Base-by-base conservation (phyloP, 2,888 invertebrate genomes). In the Agrochola lota region DNA sequence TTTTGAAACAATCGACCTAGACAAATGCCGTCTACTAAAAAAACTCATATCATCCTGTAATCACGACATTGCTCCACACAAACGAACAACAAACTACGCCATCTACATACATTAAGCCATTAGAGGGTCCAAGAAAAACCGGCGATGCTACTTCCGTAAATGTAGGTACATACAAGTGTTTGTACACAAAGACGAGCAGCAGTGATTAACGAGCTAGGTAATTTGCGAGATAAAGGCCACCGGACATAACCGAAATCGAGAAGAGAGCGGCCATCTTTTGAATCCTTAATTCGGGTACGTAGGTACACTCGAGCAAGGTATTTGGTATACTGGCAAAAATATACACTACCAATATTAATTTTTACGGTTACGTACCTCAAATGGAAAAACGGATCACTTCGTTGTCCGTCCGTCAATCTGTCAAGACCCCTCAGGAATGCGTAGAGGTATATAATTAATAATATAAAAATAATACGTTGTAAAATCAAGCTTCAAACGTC, bases 161-260 rank as follows among this genome's bases (percentile, higher is more conserved):
- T 77, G 62, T 77, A 71, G 43, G n/a, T 46, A 46, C 71, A 80
- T 46, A 46, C 71, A 80, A 83, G 52, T 74, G 70, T 75, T 75
- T 81, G 78, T 87, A 81, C 78, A 85, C 84, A 87, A 87, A 83
- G 83, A 81, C 77, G 71, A 75, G 55, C 74, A 75, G 49, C 74
- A 72, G 89, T 91, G 91, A 92, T 92, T 91, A 92, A 92, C 87
- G 91, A 91, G 90, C 78, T 43, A 76, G 84, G 90, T 89, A 90
- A 92, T 93, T 92, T 90, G 89, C 81, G 85, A 86, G 84, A 87
- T 88, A 88, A 79, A 85, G 89, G 88, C 84, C 86, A 75, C 79
- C 76, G 85, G 89, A 89, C 89, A 86, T 88, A 86, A 88, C 89
- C 81, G 64, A 77, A 84, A 85, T 84, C 78, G 85, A 86, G 84